phyloP scores from a whole-genome alignment of 2,888 invertebrate genomes.

The Margaritifera margaritifera region DNA sequence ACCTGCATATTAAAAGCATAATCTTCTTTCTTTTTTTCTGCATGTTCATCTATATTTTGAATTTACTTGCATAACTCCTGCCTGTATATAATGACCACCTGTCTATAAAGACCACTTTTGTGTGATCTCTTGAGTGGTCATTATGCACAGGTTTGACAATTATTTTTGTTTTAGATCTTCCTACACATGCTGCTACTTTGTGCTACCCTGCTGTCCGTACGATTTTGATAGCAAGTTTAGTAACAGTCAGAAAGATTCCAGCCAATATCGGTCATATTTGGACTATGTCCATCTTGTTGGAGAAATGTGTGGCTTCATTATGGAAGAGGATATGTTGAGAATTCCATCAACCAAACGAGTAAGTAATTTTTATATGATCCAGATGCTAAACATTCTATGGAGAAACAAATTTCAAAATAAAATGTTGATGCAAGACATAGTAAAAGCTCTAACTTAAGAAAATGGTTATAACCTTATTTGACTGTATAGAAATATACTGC shows the following conservation, averaged over 20 bases:
- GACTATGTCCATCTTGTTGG: slow-evolving; percentile 73
- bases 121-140: too few species aligned
- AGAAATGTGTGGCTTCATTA: slow-evolving; percentile 85
- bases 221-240: slow-evolving; percentile 92
- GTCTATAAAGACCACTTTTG: too few species aligned
- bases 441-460: too few species aligned
- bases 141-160: too few species aligned
- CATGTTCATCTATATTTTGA: too few species aligned
- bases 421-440: too few species aligned
- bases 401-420: not conserved
- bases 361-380: slow-evolving; percentile 1
- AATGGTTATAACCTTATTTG: too few species aligned
- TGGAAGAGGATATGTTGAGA: slow-evolving; percentile 86
- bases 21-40: too few species aligned
- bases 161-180: slow-evolving; percentile 73
- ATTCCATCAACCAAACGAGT: slow-evolving; percentile 98
- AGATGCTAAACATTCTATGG: not conserved
- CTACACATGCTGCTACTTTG: slow-evolving; percentile 84
- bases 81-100: too few species aligned
- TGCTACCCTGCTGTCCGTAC: slow-evolving; percentile 95
- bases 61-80: too few species aligned
- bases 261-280: slow-evolving; percentile 81
- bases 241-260: slow-evolving; percentile 75
- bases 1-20: too few species aligned
- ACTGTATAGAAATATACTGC: too few species aligned